Evolutionary conservation across 1,140 invertebrate species (phyloP).

Genomic region (Cotesia chilonis): DNA sequence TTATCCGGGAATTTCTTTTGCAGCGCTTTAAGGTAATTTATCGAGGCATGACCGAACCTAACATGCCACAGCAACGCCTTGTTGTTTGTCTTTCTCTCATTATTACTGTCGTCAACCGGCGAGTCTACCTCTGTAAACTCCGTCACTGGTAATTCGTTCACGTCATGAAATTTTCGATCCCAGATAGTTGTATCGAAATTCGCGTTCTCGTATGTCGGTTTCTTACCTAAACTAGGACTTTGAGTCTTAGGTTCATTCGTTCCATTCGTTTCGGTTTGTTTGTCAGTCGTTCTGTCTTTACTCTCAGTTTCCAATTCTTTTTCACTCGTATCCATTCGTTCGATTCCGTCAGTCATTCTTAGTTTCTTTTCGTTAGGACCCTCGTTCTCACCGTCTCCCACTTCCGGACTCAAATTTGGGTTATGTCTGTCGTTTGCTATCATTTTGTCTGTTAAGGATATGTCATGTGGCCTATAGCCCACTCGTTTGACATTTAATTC

Average conservation of each 20-base stretch:
- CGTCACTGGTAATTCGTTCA: slow-evolving; percentile 25
- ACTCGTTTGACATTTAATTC: not conserved
- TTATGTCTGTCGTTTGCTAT: not conserved
- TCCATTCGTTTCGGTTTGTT: slow-evolving; percentile 1
- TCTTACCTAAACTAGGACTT: slow-evolving; percentile 13
- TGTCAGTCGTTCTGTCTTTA: not conserved
- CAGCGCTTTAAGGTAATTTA: slow-evolving; percentile 28
- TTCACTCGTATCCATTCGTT: not conserved
- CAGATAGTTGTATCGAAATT: slow-evolving; percentile 39
- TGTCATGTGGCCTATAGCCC: not conserved
- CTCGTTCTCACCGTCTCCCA: too few relatives aligned
- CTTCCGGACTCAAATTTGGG: not conserved
- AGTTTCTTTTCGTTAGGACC: too few relatives aligned
- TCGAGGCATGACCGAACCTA: slow-evolving; percentile 27
- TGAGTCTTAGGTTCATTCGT: slow-evolving; percentile 3
- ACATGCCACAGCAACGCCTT: slow-evolving; percentile 35
- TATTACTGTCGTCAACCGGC: slow-evolving; percentile 25
- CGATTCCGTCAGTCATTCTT: not conserved
- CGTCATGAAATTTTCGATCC: slow-evolving; percentile 38
- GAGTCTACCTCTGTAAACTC: slow-evolving; percentile 31
- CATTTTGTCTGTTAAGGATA: not conserved
- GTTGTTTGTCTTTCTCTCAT: slow-evolving; percentile 3
- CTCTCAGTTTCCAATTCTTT: not conserved
- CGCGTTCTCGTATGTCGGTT: slow-evolving; percentile 26
- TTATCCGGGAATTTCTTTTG: slow-evolving; percentile 21